Conservation (phyloP, 2,888 invertebrate species). For the Stratiomys singularior region DNA sequence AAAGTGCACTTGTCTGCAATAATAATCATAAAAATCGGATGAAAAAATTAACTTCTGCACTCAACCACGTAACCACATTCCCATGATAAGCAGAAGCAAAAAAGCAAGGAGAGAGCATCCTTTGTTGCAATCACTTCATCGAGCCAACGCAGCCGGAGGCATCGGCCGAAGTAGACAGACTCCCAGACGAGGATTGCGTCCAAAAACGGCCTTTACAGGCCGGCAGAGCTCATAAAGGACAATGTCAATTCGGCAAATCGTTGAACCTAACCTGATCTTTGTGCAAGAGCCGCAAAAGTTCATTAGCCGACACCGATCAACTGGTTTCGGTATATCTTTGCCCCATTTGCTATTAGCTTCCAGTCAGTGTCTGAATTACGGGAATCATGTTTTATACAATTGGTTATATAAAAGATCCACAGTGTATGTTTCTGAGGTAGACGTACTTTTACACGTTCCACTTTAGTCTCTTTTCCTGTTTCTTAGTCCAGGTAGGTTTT, state of each 20-base stretch:
- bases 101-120: no score
- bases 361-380: conserved; percentile 31
- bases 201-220: background rate
- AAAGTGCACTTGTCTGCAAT: no score
- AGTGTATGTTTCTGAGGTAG: conserved; percentile 9
- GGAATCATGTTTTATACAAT: conserved; percentile 34
- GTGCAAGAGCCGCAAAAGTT: conserved; percentile 37
- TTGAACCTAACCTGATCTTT: conserved; percentile 40
- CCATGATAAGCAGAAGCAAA: no score
- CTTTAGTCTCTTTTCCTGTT: no score
- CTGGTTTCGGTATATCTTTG: background rate
- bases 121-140: no score
- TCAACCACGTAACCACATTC: no score
- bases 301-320: conserved; percentile 33
- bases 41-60: no score
- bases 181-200: background rate
- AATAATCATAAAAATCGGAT: no score
- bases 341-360: background rate
- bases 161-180: background rate
- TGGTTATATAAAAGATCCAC: conserved; percentile 12
- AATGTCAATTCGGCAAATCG: conserved; percentile 2
- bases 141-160: background rate
- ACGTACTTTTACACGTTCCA: conserved; percentile 17
- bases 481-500: no score
- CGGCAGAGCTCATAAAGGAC: background rate